phyloP scores from a whole-genome alignment of 1,140 invertebrate species.

The Aphidius ervi region DNA sequence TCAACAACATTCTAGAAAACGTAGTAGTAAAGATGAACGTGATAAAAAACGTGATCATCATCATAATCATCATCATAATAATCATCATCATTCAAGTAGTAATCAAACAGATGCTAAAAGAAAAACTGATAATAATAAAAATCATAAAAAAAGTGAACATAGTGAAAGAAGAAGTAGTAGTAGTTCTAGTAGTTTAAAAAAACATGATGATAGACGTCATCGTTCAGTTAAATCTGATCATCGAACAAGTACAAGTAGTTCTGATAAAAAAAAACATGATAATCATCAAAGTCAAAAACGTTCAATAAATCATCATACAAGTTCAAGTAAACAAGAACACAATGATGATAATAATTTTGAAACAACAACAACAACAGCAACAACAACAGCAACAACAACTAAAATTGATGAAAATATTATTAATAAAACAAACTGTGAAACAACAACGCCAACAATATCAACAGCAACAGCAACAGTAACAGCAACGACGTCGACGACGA shows the following conservation, averaged over 20 bases:
- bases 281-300: conserved; percentile 21
- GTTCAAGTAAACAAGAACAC: too few species aligned
- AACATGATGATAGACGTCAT: conserved; percentile 34
- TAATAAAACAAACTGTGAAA: too few species aligned
- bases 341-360: too few species aligned
- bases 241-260: conserved; percentile 21
- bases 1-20: conserved; percentile 43
- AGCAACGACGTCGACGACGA: too few species aligned
- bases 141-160: conserved; percentile 21
- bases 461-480: too few species aligned
- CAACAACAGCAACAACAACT: too few species aligned
- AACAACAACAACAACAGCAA: too few species aligned
- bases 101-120: conserved; percentile 30
- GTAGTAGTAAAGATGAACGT: conserved; percentile 32
- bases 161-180: conserved; percentile 25
- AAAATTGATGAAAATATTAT: too few species aligned
- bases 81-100: conserved; percentile 22
- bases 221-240: conserved; percentile 16
- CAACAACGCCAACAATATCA: too few species aligned
- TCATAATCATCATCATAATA: conserved; percentile 25
- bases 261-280: conserved; percentile 39
- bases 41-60: conserved; percentile 28
- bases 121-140: conserved; percentile 26
- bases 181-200: conserved; percentile 12
- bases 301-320: conserved; percentile 19